These are phyloP conservation scores for Myanophis thanlyinensis DNA, from an alignment of 2,113 vertebrate species.

Conservation along the genomic window DNA sequence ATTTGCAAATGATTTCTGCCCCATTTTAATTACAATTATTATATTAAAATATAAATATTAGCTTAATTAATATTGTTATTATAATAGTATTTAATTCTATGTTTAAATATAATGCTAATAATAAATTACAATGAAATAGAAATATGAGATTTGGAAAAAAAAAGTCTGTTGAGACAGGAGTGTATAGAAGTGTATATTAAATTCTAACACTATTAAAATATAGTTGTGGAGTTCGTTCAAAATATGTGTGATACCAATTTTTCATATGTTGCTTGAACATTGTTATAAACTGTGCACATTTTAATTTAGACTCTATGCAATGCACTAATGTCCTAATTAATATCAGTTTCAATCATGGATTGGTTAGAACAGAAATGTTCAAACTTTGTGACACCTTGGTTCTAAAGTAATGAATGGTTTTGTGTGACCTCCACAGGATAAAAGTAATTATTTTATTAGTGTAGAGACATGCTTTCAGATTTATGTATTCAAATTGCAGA, in stretches of 20 bases:
- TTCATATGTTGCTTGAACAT: not conserved
- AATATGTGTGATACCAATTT: not conserved
- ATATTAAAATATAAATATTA: not conserved
- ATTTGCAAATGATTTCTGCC: not conserved
- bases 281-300: not conserved
- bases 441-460: not conserved
- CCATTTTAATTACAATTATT: not conserved
- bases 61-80: not conserved
- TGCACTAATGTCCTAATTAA: not conserved
- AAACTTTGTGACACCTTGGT: not conserved
- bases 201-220: not conserved
- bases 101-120: not conserved
- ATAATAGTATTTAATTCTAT: not conserved
- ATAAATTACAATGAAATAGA: not conserved
- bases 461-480: not conserved
- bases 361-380: not conserved
- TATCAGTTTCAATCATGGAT: not conserved
- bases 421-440: not conserved
- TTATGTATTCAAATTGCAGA: not conserved
- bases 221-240: not conserved
- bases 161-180: not conserved
- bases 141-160: not conserved
- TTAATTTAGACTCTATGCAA: not conserved
- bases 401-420: not conserved
- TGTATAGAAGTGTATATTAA: not conserved